Evolutionary conservation across 2,888 invertebrate genomes (phyloP), one percentile per base, ranked within the genome.

Genomic region (Lasioglossum calceatum): DNA sequence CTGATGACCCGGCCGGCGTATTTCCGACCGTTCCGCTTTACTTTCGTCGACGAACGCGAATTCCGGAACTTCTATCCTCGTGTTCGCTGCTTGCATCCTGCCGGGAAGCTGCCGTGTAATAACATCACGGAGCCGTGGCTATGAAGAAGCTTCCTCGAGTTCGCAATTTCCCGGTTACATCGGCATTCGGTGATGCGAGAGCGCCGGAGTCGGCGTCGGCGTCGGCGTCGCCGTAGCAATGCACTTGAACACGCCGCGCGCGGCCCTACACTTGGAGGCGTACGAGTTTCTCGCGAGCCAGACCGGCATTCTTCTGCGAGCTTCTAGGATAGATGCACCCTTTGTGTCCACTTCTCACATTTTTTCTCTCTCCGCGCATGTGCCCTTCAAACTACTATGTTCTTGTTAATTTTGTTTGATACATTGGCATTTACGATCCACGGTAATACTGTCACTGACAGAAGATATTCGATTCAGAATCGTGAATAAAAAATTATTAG

Each of bases 121-220:
- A 89, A 89, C 86, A 81, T 44, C 79, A 64, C 74, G 61, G 47
- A 82, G 73, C 67, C 64, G 77, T 81, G 81, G 88, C 85, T 88
- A 81, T 77, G 88, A 86, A 82, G 78, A 79, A 86, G 81, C 86
- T 85, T 81, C 83, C 80, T 32, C 82, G 79, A 82, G 78, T 78
- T 87, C 81, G 87, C 87, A 89, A 89, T 89, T 89, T 89, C 84
- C 77, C 85, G 76, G 87, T 87, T 89, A 89, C 79, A 78, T 75
- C 79, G 79, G 71, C 47, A 84, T 83, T 77, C 78, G 47, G 67
- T 44, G 88, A 81, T 67, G 67, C 67, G 23, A 23, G 67, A 67
- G 10, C 36, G 36, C 23, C 10, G 67, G 67, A 0, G 67, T 10
- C 32, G 36, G 19, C 67, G 67, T 10, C 32, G 36, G 10, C 67